Evolutionary conservation across 2,888 invertebrate species (phyloP), one percentile per base, ranked within the genome.

Genomic region (Chrysomela aeneicollis): DNA sequence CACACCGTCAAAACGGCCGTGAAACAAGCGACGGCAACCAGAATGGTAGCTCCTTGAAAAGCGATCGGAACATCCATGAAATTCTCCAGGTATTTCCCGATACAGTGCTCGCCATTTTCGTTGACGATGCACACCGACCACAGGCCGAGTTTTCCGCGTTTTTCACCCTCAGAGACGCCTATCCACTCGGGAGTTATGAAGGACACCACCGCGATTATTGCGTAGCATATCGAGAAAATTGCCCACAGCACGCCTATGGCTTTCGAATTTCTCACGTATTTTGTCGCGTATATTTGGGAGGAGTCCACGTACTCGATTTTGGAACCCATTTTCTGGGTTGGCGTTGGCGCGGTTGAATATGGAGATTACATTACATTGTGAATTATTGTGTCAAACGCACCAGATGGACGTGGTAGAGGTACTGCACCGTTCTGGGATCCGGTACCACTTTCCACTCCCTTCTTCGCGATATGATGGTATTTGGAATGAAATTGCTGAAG

Each of bases 161-260:
- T 92, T 74, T 94, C 92, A 70, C 93, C 91, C 74, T 92, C 91
- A 74, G 10, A 93, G 93, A 68, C 95, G 88, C 95, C 95, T 93
- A 77, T 74, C 78, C 78, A 78, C 84, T 96, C 92, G 49, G 97
- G 97, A 68, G 97, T 97, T 64, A 98, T 91, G 82, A 98, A 97
- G 3, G 96, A 94, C 32, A 98, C 95, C 74, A 95, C 91, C 77
- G 93, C 92, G 79, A 99, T 95, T 79, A 98, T 96, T 71, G 95
- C 95, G 83, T 95, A 97, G 84, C 97, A 97, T 80, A 98, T 93
- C 73, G 96, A 95, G 84, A 98, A 97, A 80, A 98, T 94, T 69
- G 94, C 97, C 98, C 98, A 98, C 73, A 98, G 87, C 67, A 98
- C 97, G 58, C 96, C 97, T 71, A 98, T 95, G 55, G 97, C 97